A percentile compares a stretch with the other conserved stretches of the same genome.
Evolutionary conservation across 2,113 vertebrate genomes (phyloP).

Genomic region (Neolamprologus cancellatus): DNA sequence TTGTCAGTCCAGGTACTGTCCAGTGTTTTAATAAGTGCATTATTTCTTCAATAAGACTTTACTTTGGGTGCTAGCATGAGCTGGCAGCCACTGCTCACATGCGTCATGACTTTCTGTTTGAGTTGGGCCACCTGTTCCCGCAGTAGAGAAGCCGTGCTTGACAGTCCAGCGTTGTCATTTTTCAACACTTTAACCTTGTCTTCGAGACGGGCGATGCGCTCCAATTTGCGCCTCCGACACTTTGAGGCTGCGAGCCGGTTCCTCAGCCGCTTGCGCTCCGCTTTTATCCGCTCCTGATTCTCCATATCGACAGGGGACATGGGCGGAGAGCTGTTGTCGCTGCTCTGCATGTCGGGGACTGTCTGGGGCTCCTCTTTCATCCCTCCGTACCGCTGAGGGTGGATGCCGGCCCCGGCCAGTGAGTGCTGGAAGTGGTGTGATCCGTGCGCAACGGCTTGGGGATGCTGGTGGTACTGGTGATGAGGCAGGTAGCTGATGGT

Average conservation of each 20-base stretch:
- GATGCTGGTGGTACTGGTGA: slow-evolving; percentile 74
- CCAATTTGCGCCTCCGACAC: slow-evolving; percentile 88
- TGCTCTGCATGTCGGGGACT: slow-evolving; percentile 80
- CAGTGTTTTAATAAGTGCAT: slow-evolving; percentile 64
- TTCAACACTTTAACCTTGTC: slow-evolving; percentile 89
- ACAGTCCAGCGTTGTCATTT: slow-evolving; percentile 85
- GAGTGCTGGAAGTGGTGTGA: slow-evolving; percentile 71
- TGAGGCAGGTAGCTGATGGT: slow-evolving; percentile 79
- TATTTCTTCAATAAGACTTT: slow-evolving; percentile 70
- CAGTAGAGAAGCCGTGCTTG: slow-evolving; percentile 79
- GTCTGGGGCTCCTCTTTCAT: slow-evolving; percentile 90
- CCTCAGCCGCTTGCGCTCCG: slow-evolving; percentile 84
- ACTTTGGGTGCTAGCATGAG: slow-evolving; percentile 84
- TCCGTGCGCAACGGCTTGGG: slow-evolving; percentile 63
- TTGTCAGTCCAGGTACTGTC: slow-evolving; percentile 58
- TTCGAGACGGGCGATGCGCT: slow-evolving; percentile 88
- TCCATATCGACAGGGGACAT: slow-evolving; percentile 89
- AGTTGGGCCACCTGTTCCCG: slow-evolving; percentile 90
- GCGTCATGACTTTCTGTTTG: slow-evolving; percentile 89
- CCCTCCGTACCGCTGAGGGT: slow-evolving; percentile 56
- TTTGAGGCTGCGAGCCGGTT: slow-evolving; percentile 90
- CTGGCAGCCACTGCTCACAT: slow-evolving; percentile 89
- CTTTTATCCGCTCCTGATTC: slow-evolving; percentile 87
- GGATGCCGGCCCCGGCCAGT: slow-evolving; percentile 44
- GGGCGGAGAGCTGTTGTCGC: slow-evolving; percentile 76